Conservation (phyloP, 2,113 vertebrate genomes). For the Brachionichthys hirsutus region DNA sequence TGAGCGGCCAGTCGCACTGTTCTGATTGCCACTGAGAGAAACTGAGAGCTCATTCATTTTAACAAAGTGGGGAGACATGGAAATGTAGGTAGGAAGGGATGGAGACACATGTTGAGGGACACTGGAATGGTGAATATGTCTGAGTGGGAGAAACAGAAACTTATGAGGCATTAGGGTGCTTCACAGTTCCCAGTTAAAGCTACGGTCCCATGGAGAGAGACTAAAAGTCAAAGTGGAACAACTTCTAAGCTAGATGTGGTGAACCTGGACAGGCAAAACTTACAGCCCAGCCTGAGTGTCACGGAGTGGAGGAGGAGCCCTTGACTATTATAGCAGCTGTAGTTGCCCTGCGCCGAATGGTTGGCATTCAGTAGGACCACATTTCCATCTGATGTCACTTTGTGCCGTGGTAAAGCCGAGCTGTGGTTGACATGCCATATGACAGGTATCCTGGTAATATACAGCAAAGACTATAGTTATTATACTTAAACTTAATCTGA, state of each 20-base stretch:
- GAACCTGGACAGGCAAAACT: constrained; percentile 52
- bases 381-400: constrained; percentile 56
- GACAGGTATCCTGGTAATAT: constrained; percentile 61
- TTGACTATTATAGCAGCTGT: constrained; percentile 75
- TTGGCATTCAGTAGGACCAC: constrained; percentile 65
- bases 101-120: background rate
- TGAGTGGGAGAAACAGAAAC: constrained; percentile 1
- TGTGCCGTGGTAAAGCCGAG: constrained; percentile 53
- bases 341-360: constrained; percentile 75
- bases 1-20: constrained; percentile 5
- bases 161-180: background rate
- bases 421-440: constrained; percentile 73
- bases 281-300: constrained; percentile 75
- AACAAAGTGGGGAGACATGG: background rate
- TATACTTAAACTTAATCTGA: background rate
- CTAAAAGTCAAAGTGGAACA: constrained; percentile 6
- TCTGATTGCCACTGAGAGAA: constrained; percentile 4
- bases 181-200: constrained; percentile 5
- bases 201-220: background rate
- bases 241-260: constrained; percentile 5
- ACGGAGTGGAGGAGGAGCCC: constrained; percentile 65
- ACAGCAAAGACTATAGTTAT: constrained; percentile 36
- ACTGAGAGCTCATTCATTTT: background rate
- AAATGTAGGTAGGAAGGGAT: too few relatives aligned
- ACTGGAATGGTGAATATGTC: background rate